A percentile compares a stretch with the other conserved stretches of the same genome.
Conservation (phyloP, 2,797 vertebrate species). For the Falco novaeseelandiae region DNA sequence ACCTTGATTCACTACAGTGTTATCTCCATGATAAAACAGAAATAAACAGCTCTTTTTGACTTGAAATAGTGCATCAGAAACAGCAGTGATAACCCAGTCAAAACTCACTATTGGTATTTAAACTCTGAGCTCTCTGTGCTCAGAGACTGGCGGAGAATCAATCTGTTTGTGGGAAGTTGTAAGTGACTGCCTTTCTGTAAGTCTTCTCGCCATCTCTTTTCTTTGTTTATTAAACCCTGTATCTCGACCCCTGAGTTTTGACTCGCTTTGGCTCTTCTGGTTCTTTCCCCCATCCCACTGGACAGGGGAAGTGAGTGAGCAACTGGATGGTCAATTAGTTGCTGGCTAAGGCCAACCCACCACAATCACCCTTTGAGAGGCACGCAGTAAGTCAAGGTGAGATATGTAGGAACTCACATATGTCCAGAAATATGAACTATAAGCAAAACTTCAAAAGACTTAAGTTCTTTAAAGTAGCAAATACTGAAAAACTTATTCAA, state of each 20-base stretch:
- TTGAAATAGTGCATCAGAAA: background rate
- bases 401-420: background rate
- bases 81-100: background rate
- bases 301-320: background rate
- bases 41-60: background rate
- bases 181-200: background rate
- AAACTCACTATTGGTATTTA: constrained; percentile 21
- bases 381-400: background rate
- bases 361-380: background rate
- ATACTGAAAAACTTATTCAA: background rate
- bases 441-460: background rate
- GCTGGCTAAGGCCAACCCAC: background rate
- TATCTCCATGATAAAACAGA: background rate
- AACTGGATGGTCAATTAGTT: background rate
- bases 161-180: background rate
- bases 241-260: background rate
- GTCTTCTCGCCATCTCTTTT: fast-evolving
- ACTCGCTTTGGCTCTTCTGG: background rate
- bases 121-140: background rate
- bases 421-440: background rate
- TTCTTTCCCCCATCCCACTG: background rate
- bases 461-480: background rate
- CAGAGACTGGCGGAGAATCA: background rate
- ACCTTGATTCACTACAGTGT: background rate
- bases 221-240: background rate